Conservation (phyloP, 2,113 vertebrate genomes). For the Muscicapa adusta region DNA sequence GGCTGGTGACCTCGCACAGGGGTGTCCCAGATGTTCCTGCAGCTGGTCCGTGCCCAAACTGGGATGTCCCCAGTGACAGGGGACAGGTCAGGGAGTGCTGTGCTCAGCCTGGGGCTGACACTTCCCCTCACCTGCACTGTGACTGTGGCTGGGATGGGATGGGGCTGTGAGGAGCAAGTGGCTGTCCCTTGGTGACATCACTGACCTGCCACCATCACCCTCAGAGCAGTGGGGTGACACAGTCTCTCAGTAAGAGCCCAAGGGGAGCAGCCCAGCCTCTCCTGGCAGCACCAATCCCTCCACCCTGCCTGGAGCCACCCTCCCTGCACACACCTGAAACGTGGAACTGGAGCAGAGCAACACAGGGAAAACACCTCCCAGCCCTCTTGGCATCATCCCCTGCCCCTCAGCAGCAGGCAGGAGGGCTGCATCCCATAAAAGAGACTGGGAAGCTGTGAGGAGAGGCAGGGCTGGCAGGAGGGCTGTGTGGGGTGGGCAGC, state of each 20-base stretch:
- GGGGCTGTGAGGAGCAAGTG: not conserved
- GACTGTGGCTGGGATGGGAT: not conserved
- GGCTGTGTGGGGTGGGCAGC: not conserved
- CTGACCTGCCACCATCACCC: not conserved
- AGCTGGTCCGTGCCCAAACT: not conserved
- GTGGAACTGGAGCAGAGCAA: not conserved
- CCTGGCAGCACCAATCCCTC: not conserved
- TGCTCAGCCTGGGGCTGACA: not conserved
- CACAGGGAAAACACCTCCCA: not conserved
- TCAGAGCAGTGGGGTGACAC: not conserved
- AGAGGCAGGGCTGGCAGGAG: not conserved
- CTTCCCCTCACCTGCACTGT: not conserved
- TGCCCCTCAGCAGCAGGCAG: not conserved
- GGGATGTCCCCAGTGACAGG: not conserved
- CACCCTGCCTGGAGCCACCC: not conserved
- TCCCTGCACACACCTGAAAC: not conserved
- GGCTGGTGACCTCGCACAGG: not conserved
- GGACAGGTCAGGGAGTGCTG: not conserved
- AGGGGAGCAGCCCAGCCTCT: rapidly evolving
- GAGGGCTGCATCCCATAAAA: not conserved
- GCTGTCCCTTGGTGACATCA: not conserved
- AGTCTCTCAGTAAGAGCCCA: not conserved
- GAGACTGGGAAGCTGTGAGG: not conserved
- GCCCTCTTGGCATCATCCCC: not conserved
- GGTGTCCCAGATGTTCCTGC: not conserved